A percentile compares a stretch with the other conserved stretches of the same genome.
Conservation (phyloP, 1,140 invertebrate species). For the Hirudo medicinalis region DNA sequence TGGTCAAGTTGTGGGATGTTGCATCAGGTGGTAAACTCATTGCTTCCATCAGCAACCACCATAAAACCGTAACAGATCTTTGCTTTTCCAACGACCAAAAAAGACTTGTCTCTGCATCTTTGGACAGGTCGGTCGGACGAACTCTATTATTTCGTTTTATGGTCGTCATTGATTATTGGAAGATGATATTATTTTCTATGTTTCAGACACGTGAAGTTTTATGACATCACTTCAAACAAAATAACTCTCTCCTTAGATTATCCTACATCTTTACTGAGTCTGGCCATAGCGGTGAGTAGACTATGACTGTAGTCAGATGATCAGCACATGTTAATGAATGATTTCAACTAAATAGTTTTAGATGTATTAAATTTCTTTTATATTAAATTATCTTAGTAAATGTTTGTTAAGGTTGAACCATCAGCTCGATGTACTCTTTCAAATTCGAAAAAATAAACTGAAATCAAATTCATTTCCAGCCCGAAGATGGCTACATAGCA, state of each 20-base stretch:
- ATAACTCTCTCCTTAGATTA: conserved; percentile 75
- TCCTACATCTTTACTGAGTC: conserved; percentile 73
- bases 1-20: conserved; percentile 84
- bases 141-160: background rate
- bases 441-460: background rate
- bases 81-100: conserved; percentile 54
- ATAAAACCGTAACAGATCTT: conserved; percentile 81
- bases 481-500: conserved; percentile 67
- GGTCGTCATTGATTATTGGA: conserved; percentile 12
- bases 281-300: conserved; percentile 58
- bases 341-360: background rate
- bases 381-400: background rate
- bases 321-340: background rate
- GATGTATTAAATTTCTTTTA: background rate
- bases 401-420: background rate
- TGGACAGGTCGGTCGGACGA: conserved; percentile 53
- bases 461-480: conserved; percentile 38
- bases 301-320: background rate
- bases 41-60: conserved; percentile 62
- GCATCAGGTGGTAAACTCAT: conserved; percentile 69
- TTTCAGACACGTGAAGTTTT: conserved; percentile 72
- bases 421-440: background rate
- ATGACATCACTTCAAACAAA: conserved; percentile 69
- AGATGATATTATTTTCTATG: conserved; percentile 11
- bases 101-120: conserved; percentile 69